These are phyloP conservation scores for Xenopus tropicalis DNA, from an alignment of 2,113 vertebrate species.

Conservation along the genomic window UCB_Xtro_10.0 CM004445.2:33829001-33829500, in stretches of 20 bases:
- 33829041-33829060: slow-evolving; percentile 91
- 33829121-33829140: slow-evolving; percentile 93
- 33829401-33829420: no score
- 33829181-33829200: slow-evolving; percentile 97
- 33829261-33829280: not conserved
- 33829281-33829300: no score
- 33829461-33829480: no score
- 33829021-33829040: slow-evolving; percentile 95
- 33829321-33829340: no score
- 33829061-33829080: slow-evolving; percentile 95
- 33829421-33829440: no score
- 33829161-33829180: slow-evolving; percentile 94
- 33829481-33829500: no score
- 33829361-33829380: no score
- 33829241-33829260: not conserved
- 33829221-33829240: not conserved
- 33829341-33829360: not conserved
- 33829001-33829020: slow-evolving; percentile 95
- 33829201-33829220: slow-evolving; percentile 74
- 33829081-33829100: slow-evolving; percentile 68
- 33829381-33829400: no score
- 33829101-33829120: slow-evolving; percentile 90
- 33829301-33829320: no score
- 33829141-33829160: slow-evolving; percentile 91
- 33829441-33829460: no score